Conservation (phyloP, 2,113 vertebrate genomes). For the Columba janthina region DNA sequence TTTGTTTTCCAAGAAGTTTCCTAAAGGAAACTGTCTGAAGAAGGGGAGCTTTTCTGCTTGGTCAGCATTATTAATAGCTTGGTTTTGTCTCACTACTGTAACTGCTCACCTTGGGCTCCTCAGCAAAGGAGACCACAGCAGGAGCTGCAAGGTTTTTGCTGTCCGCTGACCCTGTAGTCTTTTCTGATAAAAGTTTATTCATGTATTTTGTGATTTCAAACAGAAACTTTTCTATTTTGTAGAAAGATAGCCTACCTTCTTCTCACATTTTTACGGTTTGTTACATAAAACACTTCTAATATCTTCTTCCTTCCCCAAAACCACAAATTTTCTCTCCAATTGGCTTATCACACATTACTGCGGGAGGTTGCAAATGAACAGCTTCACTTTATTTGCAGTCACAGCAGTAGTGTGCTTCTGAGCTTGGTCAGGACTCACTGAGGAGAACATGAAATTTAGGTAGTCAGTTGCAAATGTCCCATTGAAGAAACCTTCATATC, state of each 20-base stretch:
- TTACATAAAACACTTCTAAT: background rate
- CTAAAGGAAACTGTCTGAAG: background rate
- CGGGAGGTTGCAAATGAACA: background rate
- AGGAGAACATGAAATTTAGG: background rate
- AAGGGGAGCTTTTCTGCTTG: background rate
- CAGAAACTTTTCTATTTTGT: background rate
- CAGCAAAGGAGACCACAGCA: background rate
- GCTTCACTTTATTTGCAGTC: background rate
- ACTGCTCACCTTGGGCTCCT: background rate
- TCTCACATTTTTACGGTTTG: background rate
- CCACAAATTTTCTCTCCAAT: background rate
- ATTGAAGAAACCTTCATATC: background rate
- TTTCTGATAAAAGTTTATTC: background rate
- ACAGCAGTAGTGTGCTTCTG: background rate
- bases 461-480: background rate
- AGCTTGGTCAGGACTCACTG: background rate
- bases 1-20: background rate
- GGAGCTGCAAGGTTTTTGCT: background rate
- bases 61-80: background rate
- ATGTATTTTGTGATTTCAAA: background rate
- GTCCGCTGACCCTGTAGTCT: background rate
- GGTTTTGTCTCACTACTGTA: background rate
- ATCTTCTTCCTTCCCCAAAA: background rate
- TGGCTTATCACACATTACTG: background rate
- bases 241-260: background rate